phyloP scores from a whole-genome alignment of 2,888 invertebrate genomes.

The Lasioglossum lativentre region DNA sequence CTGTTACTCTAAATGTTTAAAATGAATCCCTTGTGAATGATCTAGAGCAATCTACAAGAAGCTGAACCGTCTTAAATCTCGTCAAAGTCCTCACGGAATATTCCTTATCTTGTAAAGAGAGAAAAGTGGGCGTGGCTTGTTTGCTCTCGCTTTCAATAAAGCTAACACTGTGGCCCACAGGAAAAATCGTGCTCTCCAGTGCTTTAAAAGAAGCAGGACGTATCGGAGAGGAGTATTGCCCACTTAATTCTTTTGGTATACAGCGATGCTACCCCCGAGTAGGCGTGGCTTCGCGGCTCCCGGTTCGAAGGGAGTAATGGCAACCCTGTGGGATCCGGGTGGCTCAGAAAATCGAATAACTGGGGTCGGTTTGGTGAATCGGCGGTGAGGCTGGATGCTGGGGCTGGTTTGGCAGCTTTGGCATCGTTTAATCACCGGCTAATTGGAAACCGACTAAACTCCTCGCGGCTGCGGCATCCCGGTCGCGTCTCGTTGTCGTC shows the following conservation, averaged over 20 bases:
- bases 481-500: slow-evolving; percentile 14
- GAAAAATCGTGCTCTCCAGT: not conserved
- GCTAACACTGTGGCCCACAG: not conserved
- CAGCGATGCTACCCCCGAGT: not conserved
- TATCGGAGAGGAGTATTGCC: not conserved
- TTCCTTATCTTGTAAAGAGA: not conserved
- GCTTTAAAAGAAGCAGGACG: not conserved
- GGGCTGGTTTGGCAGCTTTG: not conserved
- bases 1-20: too few species aligned
- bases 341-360: not conserved
- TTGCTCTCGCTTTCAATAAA: not conserved
- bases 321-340: not conserved
- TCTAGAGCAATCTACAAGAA: not conserved
- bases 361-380: not conserved
- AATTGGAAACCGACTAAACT: slow-evolving; percentile 31
- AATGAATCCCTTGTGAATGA: too few species aligned
- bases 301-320: not conserved
- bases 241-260: not conserved
- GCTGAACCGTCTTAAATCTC: not conserved
- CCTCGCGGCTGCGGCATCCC: not conserved
- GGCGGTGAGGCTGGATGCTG: not conserved
- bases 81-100: not conserved
- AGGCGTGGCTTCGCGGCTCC: not conserved
- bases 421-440: slow-evolving; percentile 21
- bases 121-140: not conserved